Base-by-base conservation (phyloP, 1,140 invertebrate genomes). In the Scaptomyza graminum region DNA sequence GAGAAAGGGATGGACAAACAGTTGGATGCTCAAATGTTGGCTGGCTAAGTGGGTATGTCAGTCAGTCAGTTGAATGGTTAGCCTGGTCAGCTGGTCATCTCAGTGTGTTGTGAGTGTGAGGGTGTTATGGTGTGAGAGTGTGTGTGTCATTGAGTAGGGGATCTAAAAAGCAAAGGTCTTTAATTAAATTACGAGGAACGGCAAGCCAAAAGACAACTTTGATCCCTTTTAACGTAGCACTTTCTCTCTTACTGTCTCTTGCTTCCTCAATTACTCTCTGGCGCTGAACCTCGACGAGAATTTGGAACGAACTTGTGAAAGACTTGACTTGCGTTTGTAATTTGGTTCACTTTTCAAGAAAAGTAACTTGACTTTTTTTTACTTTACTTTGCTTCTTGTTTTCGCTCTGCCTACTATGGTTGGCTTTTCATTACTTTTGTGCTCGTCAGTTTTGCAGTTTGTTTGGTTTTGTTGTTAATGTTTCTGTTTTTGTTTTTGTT, bases 261-360 rank as follows among this genome's bases (percentile, higher is more conserved):
- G 15, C 18, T 44, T 43, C 39, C 39, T 25, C 41, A 57, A 57
- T 57, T 57, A 57, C 12, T 70, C 39, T 28, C 15, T 43, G 15
- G 44, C 28, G 57, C 16, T 34, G 18, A 16, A 15, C 25, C 41
- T 57, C 22, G 55, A 25, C n/a, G 41, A 56, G 43, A 18, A 52
- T 71, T 66, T 59, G 54, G 41, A 41, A 41, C 25, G 8, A 72
- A 54, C 28, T 64, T 65, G 64, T 66, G 64, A 44, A 84, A 85
- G 74, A 85, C 76, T 82, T 82, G 79, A 64, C 79, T 84, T 80
- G 67, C 70, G 81, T 85, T 85, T 80, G 81, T 84, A 85, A 85
- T 84, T 84, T 71, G 56, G 68, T 62, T 79, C 47, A 69, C 71
- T 76, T 69, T 74, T 74, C 66, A 72, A 68, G 77, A 51, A 66